Base-by-base conservation (phyloP, 64 coral and sea anemone species). In the Stichodactyla mertensii region DNA sequence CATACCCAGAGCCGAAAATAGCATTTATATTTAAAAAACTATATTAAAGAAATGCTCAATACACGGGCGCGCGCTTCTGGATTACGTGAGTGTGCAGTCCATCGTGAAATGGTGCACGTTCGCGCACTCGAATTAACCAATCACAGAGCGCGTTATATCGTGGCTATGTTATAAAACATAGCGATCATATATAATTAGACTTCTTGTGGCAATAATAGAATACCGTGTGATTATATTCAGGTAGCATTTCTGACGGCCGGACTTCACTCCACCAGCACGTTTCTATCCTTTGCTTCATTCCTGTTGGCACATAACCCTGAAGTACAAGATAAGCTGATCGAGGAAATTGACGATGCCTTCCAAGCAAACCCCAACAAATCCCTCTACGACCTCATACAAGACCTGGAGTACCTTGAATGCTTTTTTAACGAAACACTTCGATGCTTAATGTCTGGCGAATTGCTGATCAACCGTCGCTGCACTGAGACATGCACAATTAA, bases 361-460 rank as follows among this genome's bases (percentile, higher is more conserved):
- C 23, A 28, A 16, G 62, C 70, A n/a, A 86, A 91, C 52, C 89
- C 83, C 19, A 56, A 64, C 4, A 79, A 85, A 20, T 67, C 84
- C 4, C 45, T 91, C 2, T 86, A 86, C 45, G 70, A 91, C 26
- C 45, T 91, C 18, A 12, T 81, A 23, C 89, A 91, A 64, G 55
- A 54, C 18, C 57, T 91, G 70, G 71, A 91, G 7, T 86, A 91
- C 5, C n/a, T 91, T 2, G 83, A 91, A 10, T 91, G 89, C 19
- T 83, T 91, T 1, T 80, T 86, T 19, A 91, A 85, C 58, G 89
- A 91, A 31, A 27, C 84, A 4, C 69, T 86, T 20, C 84, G 88
- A 54, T 54, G 20, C 1, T 81, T 31, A 16, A 81, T 81, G 52
- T 0, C 16, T 55, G 18, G 1, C 2, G 20, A 5, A 0, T 2